These are phyloP conservation scores for Sebastes flavidus DNA, from an alignment of 2,797 vertebrate species.

Conservation along the genomic window DNA sequence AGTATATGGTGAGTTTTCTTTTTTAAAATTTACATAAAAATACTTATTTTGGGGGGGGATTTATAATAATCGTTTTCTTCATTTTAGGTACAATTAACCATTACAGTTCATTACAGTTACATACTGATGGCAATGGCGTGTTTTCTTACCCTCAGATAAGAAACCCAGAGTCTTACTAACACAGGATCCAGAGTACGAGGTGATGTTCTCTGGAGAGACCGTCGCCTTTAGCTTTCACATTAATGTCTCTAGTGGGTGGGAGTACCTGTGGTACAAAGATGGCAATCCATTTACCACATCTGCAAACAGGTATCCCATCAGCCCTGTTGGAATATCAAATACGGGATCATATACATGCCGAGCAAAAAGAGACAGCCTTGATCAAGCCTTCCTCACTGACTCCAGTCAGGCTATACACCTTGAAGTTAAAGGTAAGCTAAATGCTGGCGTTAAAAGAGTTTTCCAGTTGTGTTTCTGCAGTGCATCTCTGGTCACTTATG, in stretches of 20 bases:
- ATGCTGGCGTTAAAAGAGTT: neutral
- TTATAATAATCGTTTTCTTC: neutral
- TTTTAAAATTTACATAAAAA: neutral
- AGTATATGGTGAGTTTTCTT: constrained; percentile 55
- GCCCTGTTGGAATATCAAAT: fast-evolving
- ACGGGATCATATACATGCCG: constrained; percentile 23
- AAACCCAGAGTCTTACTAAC: constrained; percentile 21
- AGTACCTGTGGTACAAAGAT: constrained; percentile 43
- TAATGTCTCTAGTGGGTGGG: constrained; percentile 43
- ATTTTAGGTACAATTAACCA: neutral
- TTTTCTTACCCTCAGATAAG: constrained; percentile 18
- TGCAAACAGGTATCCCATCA: neutral
- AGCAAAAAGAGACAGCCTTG: constrained; percentile 16
- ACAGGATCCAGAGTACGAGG: constrained; percentile 24
- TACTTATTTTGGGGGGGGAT: neutral
- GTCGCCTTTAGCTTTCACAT: constrained; percentile 45
- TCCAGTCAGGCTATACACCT: neutral
- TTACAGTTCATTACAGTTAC: too few species aligned
- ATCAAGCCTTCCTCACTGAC: fast-evolving
- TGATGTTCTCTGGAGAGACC: constrained; percentile 43
- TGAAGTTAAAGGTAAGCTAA: constrained; percentile 23
- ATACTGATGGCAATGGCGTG: neutral
- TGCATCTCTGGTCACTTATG: neutral
- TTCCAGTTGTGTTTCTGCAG: neutral
- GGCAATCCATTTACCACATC: fast-evolving